phyloP scores from a whole-genome alignment of 2,113 vertebrate species.

The Solea senegalensis region DNA sequence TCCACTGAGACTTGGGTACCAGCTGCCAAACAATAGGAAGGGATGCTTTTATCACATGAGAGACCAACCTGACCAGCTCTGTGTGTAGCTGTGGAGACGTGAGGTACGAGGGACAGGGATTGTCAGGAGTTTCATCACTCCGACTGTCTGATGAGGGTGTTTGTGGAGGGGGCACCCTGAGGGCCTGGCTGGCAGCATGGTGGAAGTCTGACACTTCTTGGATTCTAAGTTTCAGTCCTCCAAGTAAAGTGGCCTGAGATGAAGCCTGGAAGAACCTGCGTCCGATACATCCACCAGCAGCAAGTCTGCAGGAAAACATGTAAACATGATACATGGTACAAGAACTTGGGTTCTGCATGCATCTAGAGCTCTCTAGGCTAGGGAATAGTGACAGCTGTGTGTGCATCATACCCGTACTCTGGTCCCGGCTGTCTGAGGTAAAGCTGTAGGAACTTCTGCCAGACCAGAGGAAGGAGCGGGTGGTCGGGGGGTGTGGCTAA shows the following conservation, averaged over 20 bases:
- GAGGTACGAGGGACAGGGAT: conserved; percentile 71
- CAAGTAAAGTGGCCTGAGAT: conserved; percentile 83
- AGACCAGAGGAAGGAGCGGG: conserved; percentile 91
- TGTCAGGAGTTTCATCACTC: conserved; percentile 63
- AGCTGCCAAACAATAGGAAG: not conserved
- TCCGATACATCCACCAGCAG: conserved; percentile 92
- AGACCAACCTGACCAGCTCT: conserved; percentile 90
- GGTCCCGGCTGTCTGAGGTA: conserved; percentile 94
- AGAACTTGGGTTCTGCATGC: not conserved
- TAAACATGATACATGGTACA: accelerated
- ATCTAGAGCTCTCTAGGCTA: conserved; percentile 7
- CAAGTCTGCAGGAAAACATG: conserved; percentile 79
- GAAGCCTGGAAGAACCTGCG: conserved; percentile 90
- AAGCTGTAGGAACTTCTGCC: conserved; percentile 97
- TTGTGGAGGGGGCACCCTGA: conserved; percentile 80
- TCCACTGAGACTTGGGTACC: not conserved
- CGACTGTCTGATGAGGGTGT: conserved; percentile 79
- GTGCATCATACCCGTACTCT: conserved; percentile 89
- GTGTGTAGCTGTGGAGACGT: conserved; percentile 92
- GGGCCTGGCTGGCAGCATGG: conserved; percentile 91
- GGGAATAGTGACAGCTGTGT: not conserved
- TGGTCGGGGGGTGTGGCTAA: conserved; percentile 92
- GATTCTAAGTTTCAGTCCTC: conserved; percentile 88
- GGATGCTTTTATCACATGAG: not conserved
- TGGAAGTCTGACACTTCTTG: conserved; percentile 94